Base-by-base conservation (phyloP, 2,113 vertebrate species). In the Loxodonta africana region DNA sequence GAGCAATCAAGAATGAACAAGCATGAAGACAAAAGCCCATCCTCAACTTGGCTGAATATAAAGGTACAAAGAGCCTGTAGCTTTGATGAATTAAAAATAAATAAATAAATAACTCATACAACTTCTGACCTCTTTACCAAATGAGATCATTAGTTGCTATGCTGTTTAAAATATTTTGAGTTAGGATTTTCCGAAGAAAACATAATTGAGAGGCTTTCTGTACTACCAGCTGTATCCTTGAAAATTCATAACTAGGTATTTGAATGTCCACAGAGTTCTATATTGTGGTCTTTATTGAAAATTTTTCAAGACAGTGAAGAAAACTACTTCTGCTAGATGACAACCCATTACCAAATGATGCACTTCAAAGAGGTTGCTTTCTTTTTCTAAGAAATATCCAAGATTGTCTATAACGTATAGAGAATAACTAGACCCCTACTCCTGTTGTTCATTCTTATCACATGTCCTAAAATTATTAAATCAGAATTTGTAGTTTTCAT, bases 401-500 rank as follows among this genome's bases (percentile, higher is more conserved):
- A 8, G n/a, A 71, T 73, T 3, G 5, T 1, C 6, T 25, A 25
- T 12, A 87, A 30, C 21, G 15, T 3, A 53, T 5, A 87, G 14
- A 57, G 1, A 46, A 28, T 6, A 67, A 2, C 0, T 51, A 63
- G 2, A n/a, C 3, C 0, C 6, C 2, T 81, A 17, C 8, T 88
- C 87, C 11, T 28, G 6, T 21, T 46, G 65, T 5, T 28, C 2
- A 53, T 12, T 80, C 20, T 78, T 6, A 60, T n/a, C 12, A 41
- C 1, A 30, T 2, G 0, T 62, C 5, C 67, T 83, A 48, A 89
- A 84, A 91, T 80, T 37, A 71, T 62, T 95, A 87, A 92, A 78
- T 95, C 6, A 73, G 26, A 77, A 44, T 0, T 65, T 69, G 37
- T 0, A 77, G 7, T 28, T 84, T 82, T 44, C 23, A 85, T 88